Evolutionary conservation across 2,113 vertebrate genomes (phyloP), one percentile per base, ranked within the genome.

Genomic region (Rhombomys opimus): DNA sequence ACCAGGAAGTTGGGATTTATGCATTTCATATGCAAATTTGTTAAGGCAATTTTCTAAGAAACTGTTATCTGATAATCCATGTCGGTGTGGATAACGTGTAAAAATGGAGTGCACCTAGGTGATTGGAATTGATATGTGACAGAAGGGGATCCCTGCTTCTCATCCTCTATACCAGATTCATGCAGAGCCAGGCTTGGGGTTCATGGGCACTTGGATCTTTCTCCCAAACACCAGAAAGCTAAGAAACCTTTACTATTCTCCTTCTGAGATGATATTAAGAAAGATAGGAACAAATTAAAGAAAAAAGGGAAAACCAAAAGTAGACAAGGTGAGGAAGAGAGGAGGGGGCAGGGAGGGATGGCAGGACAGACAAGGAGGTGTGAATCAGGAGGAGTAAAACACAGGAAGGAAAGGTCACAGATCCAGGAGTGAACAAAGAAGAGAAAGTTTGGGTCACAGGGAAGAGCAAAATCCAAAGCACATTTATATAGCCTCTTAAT

Each of bases 21-120:
- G 77, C 41, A 96, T 94, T 97, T 96, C 97, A 93, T 95, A 97
- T 94, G 96, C 96, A 97, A 95, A 97, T 97, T 7, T 46, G 93
- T 84, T 65, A 91, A 87, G 90, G 86, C 72, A 89, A 76, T 94
- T 96, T 95, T 92, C 97, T 91, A 95, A 94, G 94, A 96, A 95
- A 89, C 89, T 15, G 89, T 88, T 94, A 89, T 96, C 81, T 92
- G 92, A 95, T 95, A 70, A 77, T 78, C 80, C 82, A 78, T 5
- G 77, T 57, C 87, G 82, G 54, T 89, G 93, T 84, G 61, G 95
- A 92, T 87, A 94, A 96, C 67, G 82, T 22, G 96, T 90, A 84
- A 90, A 97, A 92, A 81, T 41, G 30, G 46, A 73, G 76, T 90
- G 76, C 81, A 38, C 75, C 57, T 63, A 70, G 82, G 89, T 84